Conservation (phyloP, 1,140 invertebrate genomes). For the Lamellibrachia luymesi region DNA sequence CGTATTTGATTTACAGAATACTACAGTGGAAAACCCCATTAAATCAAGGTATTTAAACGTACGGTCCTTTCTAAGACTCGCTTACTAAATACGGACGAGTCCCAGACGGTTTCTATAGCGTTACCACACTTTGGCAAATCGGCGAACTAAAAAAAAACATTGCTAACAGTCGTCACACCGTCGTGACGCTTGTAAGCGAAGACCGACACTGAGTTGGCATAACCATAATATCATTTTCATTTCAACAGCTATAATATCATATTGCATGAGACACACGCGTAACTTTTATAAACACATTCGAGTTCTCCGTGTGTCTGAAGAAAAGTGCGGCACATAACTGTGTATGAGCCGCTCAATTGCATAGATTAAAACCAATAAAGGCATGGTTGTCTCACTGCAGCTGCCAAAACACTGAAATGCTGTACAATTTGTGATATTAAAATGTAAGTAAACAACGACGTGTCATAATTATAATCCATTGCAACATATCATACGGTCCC, state of each 20-base stretch:
- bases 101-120: background rate
- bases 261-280: background rate
- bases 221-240: background rate
- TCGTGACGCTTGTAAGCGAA: background rate
- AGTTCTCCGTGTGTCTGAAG: background rate
- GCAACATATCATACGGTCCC: background rate
- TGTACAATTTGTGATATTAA: background rate
- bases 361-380: background rate
- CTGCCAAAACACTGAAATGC: background rate
- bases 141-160: background rate
- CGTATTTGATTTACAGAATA: background rate
- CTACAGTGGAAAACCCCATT: background rate
- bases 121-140: constrained; percentile 1
- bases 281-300: background rate
- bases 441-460: background rate
- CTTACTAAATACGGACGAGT: background rate
- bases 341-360: background rate
- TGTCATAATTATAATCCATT: background rate
- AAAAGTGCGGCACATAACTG: background rate
- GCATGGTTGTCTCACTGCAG: background rate
- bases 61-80: background rate
- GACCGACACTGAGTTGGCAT: background rate
- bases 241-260: background rate
- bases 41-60: too few relatives aligned
- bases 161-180: background rate